Conservation (phyloP, 2,113 vertebrate species). For the Spheniscus mendiculus region DNA sequence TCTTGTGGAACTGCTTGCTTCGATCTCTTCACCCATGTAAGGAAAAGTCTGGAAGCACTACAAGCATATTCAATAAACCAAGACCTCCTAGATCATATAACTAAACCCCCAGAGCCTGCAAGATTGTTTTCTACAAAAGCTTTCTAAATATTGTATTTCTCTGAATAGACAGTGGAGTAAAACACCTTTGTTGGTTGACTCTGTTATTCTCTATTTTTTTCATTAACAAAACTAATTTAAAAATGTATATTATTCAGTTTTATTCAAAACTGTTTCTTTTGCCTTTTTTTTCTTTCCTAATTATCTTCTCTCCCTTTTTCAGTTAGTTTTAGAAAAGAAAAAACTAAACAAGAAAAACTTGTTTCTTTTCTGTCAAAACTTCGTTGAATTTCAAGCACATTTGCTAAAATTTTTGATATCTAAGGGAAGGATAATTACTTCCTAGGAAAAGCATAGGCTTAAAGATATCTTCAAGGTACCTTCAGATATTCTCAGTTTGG, state of each 20-base stretch:
- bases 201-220: not conserved
- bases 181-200: not conserved
- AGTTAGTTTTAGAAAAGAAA: not conserved
- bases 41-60: not conserved
- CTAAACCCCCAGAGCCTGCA: not conserved
- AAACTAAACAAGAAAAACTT: too few relatives aligned
- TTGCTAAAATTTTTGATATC: not conserved
- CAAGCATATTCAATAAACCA: not conserved
- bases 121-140: not conserved
- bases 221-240: not conserved
- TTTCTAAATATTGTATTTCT: not conserved
- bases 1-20: not conserved
- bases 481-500: not conserved
- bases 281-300: not conserved
- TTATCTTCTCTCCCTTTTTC: not conserved
- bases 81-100: not conserved
- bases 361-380: not conserved
- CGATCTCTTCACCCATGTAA: not conserved
- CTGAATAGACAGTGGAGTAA: not conserved
- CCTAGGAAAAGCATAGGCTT: not conserved
- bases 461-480: not conserved
- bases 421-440: not conserved
- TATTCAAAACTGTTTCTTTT: not conserved
- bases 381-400: not conserved
- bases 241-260: not conserved